Percentiles rank a stretch among this genome's conserved stretches.
Evolutionary conservation across 1,140 invertebrate genomes (phyloP).

Genomic region (Pectinophora gossypiella): DNA sequence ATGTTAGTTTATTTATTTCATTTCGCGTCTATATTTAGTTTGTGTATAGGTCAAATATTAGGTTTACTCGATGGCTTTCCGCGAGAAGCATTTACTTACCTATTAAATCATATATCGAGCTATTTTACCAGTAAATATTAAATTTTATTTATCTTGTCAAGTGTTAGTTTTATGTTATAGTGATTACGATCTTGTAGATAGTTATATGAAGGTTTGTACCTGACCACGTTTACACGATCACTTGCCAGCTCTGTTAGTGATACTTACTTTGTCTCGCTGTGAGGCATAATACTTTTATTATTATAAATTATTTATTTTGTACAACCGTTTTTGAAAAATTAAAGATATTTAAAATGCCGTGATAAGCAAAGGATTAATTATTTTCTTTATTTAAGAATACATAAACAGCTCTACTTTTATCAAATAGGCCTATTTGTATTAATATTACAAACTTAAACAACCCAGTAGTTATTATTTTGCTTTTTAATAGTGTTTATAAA

Average conservation of each 20-base stretch:
- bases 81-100: conserved; percentile 41
- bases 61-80: conserved; percentile 17
- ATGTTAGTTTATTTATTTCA: conserved; percentile 25
- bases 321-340: too few species aligned
- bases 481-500: too few species aligned
- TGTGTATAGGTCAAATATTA: neutral
- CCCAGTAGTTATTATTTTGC: too few species aligned
- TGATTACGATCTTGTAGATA: neutral
- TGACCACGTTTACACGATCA: conserved; percentile 25
- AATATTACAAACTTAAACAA: too few species aligned
- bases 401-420: too few species aligned
- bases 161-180: conserved; percentile 34
- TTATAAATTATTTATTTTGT: too few species aligned
- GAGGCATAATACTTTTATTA: too few species aligned
- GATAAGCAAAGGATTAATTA: too few species aligned
- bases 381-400: too few species aligned
- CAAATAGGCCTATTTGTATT: too few species aligned
- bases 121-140: conserved; percentile 51
- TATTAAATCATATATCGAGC: conserved; percentile 44
- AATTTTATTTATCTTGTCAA: conserved; percentile 67
- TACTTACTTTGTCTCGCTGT: too few species aligned
- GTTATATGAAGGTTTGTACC: conserved; percentile 42
- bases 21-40: conserved; percentile 16
- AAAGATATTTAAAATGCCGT: too few species aligned
- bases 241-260: conserved; percentile 6